These are phyloP conservation scores for Salarias fasciatus DNA, from an alignment of 2,797 vertebrate genomes.

Conservation along the genomic window DNA sequence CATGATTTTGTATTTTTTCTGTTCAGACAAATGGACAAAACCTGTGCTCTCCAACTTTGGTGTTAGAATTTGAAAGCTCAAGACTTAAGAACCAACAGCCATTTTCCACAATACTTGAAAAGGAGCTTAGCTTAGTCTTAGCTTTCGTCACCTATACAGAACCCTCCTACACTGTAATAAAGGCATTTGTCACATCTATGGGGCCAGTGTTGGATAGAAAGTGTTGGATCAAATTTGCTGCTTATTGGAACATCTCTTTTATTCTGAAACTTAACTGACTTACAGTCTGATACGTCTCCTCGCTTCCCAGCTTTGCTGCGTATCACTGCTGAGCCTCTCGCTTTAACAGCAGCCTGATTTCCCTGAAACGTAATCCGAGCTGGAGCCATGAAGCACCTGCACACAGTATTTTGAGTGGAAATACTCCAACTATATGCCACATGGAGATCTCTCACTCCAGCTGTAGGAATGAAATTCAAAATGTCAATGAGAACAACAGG, in stretches of 20 bases:
- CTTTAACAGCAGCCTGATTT: constrained; percentile 1
- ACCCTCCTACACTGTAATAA: neutral
- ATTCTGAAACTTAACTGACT: neutral
- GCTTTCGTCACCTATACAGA: neutral
- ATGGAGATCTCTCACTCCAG: no score
- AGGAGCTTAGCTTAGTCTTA: no score
- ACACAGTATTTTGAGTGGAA: neutral
- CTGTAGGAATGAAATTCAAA: no score
- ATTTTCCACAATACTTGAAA: no score
- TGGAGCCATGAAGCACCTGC: neutral
- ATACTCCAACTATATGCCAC: neutral
- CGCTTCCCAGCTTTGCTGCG: neutral
- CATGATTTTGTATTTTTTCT: no score
- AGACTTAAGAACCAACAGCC: no score
- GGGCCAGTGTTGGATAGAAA: neutral
- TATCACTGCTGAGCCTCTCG: neutral
- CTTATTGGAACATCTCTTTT: neutral
- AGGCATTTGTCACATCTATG: neutral
- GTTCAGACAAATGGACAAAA: no score
- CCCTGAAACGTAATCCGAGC: neutral
- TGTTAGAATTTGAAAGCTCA: no score
- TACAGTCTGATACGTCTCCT: neutral
- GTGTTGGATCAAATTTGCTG: neutral
- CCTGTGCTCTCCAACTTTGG: no score
- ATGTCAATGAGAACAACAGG: neutral